Percentiles rank a stretch among this genome's conserved stretches.
Evolutionary conservation across 2,888 invertebrate genomes (phyloP).

Genomic region (Anodontia alba): DNA sequence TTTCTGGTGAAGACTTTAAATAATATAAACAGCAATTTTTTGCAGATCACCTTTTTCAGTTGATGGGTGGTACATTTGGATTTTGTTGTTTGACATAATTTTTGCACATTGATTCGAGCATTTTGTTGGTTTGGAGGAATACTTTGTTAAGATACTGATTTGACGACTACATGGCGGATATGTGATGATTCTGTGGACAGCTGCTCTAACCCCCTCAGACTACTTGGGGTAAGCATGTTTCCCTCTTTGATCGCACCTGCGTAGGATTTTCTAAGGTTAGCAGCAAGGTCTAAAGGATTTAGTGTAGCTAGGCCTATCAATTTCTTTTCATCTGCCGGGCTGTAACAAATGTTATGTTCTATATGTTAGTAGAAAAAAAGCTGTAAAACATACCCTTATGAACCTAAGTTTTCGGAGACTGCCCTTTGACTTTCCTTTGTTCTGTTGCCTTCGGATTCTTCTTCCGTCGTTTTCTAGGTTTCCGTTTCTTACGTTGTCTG

Average conservation of each 20-base stretch:
- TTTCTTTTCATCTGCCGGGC: background rate
- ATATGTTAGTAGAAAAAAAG: no score
- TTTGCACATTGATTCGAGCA: slow-evolving; percentile 24
- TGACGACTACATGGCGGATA: background rate
- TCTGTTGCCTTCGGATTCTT: no score
- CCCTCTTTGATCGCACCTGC: background rate
- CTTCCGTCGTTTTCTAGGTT: no score
- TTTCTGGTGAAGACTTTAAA: slow-evolving; percentile 6
- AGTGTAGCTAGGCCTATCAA: background rate
- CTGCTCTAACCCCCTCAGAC: slow-evolving; percentile 12
- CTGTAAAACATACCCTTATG: no score
- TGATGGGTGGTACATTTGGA: slow-evolving; percentile 9
- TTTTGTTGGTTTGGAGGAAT: background rate
- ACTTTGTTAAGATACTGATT: background rate
- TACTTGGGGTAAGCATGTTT: background rate
- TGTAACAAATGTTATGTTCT: background rate
- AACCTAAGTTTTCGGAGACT: no score
- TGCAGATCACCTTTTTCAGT: slow-evolving; percentile 22
- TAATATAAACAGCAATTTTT: background rate
- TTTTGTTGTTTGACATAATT: slow-evolving; percentile 1
- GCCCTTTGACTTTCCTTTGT: no score
- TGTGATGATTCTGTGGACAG: background rate
- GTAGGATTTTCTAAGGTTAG: background rate
- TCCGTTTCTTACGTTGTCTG: no score
- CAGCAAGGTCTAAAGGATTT: background rate